Base-by-base conservation (phyloP, 2,888 invertebrate genomes). In the Sphaerophoria rueppellii region DNA sequence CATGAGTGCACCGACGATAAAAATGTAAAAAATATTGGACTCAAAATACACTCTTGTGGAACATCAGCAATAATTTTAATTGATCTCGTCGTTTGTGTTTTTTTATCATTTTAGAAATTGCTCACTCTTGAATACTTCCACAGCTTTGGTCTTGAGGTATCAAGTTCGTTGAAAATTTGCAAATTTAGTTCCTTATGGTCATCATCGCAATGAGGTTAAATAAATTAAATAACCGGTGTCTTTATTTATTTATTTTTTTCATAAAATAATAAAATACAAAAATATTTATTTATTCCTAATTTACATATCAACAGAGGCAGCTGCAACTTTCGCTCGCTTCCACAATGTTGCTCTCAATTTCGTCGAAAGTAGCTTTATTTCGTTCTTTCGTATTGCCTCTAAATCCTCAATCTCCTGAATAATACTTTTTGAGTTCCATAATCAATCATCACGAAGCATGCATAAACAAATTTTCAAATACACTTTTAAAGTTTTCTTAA, bases 381-480 rank as follows among this genome's bases (percentile, higher is more conserved):
- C 43, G 1, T 82, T 46, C 40, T 37, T 74, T 7, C 76, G 35
- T 14, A 24, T 73, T 34, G 63, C 14, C 3, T 76, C 63, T 76
- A 72, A 63, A 43, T 76, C 85, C 46, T 55, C 48, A 54, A 43
- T 4, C 6, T 81, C 81, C 61, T 80, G 69, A 58, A 69, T 73
- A 54, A 65, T 76, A 70, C 81, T 85, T 79, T 74, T 67, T 35
- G 46, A 46, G 9, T 67, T 72, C 16, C 11, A n/a, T n/a, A 34
- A 61, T 50, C 37, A 37, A 69, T 37, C 69, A 72, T 52, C 54
- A 24, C 24, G 81, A 40, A 73, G 85, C 85, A 85, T 81, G 85
- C 76, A 73, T 76, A 40, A 72, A 43, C 80, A 85, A 79, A 48
- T 24, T 71, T 40, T 9, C 35, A 12, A 55, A 74, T 67, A 43